Evolutionary conservation across 2,113 vertebrate genomes (phyloP).

Genomic region (Mobula hypostoma): DNA sequence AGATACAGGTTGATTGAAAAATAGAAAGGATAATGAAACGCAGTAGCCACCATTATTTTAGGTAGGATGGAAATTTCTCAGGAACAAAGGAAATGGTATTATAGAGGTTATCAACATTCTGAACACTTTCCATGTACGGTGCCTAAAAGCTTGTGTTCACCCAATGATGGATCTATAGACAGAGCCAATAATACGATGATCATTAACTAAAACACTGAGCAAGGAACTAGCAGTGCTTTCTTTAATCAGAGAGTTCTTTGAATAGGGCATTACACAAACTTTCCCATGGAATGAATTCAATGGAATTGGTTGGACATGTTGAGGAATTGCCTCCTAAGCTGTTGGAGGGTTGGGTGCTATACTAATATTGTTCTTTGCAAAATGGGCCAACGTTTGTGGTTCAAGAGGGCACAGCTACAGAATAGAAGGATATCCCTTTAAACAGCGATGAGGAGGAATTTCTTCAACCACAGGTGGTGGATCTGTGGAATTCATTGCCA

Average conservation of each 20-base stretch:
- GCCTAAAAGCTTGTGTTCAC: neutral
- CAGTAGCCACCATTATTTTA: neutral
- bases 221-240: no score
- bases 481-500: no score
- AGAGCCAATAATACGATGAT: neutral
- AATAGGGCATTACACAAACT: neutral
- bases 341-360: neutral
- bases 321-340: neutral
- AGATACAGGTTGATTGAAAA: neutral
- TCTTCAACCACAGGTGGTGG: no score
- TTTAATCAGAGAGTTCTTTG: neutral
- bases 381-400: neutral
- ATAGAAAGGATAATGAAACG: neutral
- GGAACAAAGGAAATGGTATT: neutral
- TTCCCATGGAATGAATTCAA: no score
- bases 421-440: no score
- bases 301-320: neutral
- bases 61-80: neutral
- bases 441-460: no score
- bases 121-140: no score
- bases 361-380: neutral
- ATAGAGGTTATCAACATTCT: no score
- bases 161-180: neutral
- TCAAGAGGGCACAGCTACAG: no score
- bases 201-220: neutral